Base-by-base conservation (phyloP, 2,888 invertebrate genomes). In the Cryptus viduatorius region DNA sequence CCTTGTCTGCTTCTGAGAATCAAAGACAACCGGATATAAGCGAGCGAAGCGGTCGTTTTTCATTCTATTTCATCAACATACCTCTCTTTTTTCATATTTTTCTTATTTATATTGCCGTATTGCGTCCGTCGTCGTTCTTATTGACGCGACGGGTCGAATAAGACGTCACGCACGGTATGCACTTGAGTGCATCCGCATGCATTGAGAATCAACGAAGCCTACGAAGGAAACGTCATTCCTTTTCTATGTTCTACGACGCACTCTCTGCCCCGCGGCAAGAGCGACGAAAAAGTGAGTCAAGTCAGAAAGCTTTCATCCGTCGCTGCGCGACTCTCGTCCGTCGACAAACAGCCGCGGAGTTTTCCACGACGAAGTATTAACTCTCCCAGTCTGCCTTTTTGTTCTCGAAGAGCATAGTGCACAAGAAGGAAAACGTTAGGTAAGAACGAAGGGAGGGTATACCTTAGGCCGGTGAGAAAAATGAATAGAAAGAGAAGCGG, bases 271-370 rank as follows among this genome's bases (percentile, higher is more conserved):
- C 8, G 44, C 64, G 14, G 10, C 24, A 24, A 3, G 24, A 24
- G 2, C 29, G 46, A 44, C n/a, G 16, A 24, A 37, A 73, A 48
- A 46, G 24, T 10, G 8, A 69, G 37, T 71, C 53, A 42, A 50
- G 53, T n/a, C 37, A 53, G 16, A 53, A 50, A 71, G 42, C 53
- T 50, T 71, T 16, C n/a, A 50, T 37, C 50, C 69, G 37, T 53
- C 19, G 12, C 19, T 16, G 12, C 37, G 50, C 37, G 16, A 24
- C 19, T 37, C 44, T 37, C 44, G 56, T 72, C 71, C n/a, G 37
- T 5, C 37, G 24, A 24, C 46, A 64, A 64, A 67, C 50, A 50
- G 61, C 31, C 37, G 37, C 37, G 37, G 29, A 42, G 24, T 56
- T 56, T 59, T 24, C 24, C 42, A 12, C 19, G 10, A 29, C 71